phyloP scores from a whole-genome alignment of 2,113 vertebrate species.

The Microcebus jonahi region DNA sequence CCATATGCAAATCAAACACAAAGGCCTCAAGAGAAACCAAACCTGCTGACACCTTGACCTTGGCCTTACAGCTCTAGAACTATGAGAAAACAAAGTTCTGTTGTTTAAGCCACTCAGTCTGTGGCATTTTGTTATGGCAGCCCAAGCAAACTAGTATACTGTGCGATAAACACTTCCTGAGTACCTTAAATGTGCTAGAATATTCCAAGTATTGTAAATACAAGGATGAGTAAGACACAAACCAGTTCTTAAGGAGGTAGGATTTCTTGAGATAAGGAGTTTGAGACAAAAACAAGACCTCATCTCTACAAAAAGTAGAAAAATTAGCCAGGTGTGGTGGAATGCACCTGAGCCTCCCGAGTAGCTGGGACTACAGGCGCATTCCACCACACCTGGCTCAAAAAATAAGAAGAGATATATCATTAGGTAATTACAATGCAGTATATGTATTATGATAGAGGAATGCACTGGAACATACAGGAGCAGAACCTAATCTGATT shows the following conservation, averaged over 20 bases:
- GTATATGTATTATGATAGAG: not conserved
- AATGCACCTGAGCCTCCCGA: too few relatives aligned
- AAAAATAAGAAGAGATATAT: not conserved
- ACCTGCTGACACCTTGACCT: not conserved
- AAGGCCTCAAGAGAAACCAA: not conserved
- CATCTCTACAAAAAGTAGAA: too few relatives aligned
- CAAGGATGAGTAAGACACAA: not conserved
- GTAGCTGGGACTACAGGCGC: too few relatives aligned
- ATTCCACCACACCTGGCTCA: too few relatives aligned
- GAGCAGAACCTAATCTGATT: not conserved
- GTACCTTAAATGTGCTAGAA: not conserved
- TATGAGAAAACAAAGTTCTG: not conserved
- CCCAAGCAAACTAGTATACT: not conserved
- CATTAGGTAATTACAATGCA: constrained; percentile 22
- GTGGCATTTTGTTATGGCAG: not conserved
- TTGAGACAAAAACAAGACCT: too few relatives aligned
- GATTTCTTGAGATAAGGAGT: too few relatives aligned
- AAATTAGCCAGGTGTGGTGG: too few relatives aligned
- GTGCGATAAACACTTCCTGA: not conserved
- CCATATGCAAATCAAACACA: not conserved
- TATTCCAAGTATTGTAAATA: not conserved
- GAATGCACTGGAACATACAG: not conserved
- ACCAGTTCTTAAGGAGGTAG: not conserved
- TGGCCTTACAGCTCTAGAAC: not conserved
- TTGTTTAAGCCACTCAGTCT: not conserved